Evolutionary conservation across 2,888 invertebrate genomes (phyloP), one percentile per base, ranked within the genome.

Genomic region (Micoletzkya japonica): DNA sequence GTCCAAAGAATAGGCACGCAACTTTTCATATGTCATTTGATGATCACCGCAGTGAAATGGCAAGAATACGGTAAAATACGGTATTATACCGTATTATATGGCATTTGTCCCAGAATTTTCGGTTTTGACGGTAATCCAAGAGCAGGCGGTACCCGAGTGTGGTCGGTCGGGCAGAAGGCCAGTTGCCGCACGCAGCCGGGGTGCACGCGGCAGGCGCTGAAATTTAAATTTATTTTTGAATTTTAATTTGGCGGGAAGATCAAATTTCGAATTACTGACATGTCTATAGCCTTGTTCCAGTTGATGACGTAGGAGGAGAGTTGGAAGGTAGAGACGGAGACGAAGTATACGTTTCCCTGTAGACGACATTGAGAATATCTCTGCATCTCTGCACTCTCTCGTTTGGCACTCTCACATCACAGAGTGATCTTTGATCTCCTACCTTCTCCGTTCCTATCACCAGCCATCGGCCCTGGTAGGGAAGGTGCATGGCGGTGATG

Each of bases 221-320:
- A 81, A 73, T 17, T 26, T n/a, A 1, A 14, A 32, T 30, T 6
- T 4, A 30, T 14, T 26, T 17, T 20, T n/a, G 14, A 26, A 20
- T 52, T 1, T 60, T 2, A 20, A 72, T 32, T 28, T 52, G 67
- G 37, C 34, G 66, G 39, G 56, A 56, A 50, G n/a, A n/a, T n/a
- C n/a, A n/a, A n/a, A n/a, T 56, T 24, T 20, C 30, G 26, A 17
- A 20, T 1, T 36, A 85, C 87, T 86, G 79, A 97, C 95, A 95
- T 90, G 91, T 97, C 98, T 88, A 98, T 97, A 85, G 96, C 95
- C 90, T 98, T 98, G 90, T 98, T 98, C 98, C 98, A 98, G 90
- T 97, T 96, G 90, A 98, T 95, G 88, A 95, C 91, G 89, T 98
- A 98, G 77, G 96, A 95, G 86, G 95, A 95, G 84, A 98, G 91